Base-by-base conservation (phyloP, 2,797 vertebrate species). In the Chloroceryle amazona region DNA sequence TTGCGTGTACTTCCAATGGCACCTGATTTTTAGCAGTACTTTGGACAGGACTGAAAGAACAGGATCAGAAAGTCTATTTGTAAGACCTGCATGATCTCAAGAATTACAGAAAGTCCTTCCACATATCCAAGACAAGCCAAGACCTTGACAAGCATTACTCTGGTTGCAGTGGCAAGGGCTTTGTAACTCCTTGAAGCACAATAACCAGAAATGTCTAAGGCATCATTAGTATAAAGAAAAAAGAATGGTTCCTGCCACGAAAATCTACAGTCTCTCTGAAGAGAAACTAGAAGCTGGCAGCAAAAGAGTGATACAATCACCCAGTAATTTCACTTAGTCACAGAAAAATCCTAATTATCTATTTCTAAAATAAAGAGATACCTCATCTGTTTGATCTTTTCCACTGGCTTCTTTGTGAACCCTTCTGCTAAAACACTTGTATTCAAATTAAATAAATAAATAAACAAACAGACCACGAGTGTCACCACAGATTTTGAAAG, bases 41-140 rank as follows among this genome's bases (percentile, higher is more conserved):
- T 71, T 44, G 33, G 55, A 29, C 9, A 66, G 39, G 29, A 86
- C 31, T 79, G 31, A 26, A 23, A 58, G 37, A 81, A 66, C 11
- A 66, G 61, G 49, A 79, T 23, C 35, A 44, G 68, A 58, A 83
- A 70, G 6, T 7, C 58, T 18, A 3, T 68, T 37, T 70, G 37
- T 22, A 75, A 88, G 21, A 31, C 25, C 51, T 52, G 28, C 14
- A 11, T 29, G 52, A 71, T 39, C 15, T 21, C 1, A 1, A 57
- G 49, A 3, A 0, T 1, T 54, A 57, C 42, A 88, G 31, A 29
- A 84, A 68, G 37, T 66, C 14, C 22, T 54, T 67, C 62, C 9
- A 9, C 0, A 0, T 28, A 78, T 10, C 46, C 41, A 58, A 44
- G 1, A 55, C 29, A 26, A 22, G 39, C 26, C 2, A 1, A 1